Base-by-base conservation (phyloP, 2,113 vertebrate genomes). In the Hydrochoerus hydrochaeris region DNA sequence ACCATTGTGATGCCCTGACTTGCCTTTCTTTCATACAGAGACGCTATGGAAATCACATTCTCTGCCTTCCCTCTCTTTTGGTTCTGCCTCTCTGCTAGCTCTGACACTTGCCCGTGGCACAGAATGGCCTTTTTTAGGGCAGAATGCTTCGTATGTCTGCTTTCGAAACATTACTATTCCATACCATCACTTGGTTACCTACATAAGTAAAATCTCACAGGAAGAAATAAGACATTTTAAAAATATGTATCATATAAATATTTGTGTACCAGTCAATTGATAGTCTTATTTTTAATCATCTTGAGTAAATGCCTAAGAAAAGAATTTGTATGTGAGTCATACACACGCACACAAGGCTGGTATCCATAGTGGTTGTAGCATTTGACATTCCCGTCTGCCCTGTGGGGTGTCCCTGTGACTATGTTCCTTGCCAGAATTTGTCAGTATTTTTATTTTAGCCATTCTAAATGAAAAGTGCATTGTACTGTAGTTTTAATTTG, bases 401-500 rank as follows among this genome's bases (percentile, higher is more conserved):
- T 28, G 4, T 26, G 28, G 26, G 58, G 35, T 14, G 73, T 73
- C 88, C 26, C 71, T 28, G 1, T 30, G n/a, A 60, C 77, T 91
- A n/a, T 9, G 32, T 60, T 88, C 60, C 80, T 88, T 71, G 67
- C 69, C n/a, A 75, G 16, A 24, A 73, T 69, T 80, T 77, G 44
- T 75, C 22, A 35, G 63, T 88, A 26, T n/a, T 85, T 91, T 54
- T 12, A 35, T 71, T 90, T 82, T 85, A 91, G 69, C 41, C 30
- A 30, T 69, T 78, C 26, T 46, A 77, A 83, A 49, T 28, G 86
- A 91, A 83, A 65, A 73, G 46, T 41, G 6, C 41, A 49, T 41
- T 75, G 35, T 83, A 16, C 63, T 49, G 3, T 57, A 71, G 82
- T 86, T 91, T 95, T 83, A 91, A 91, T 95, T 89, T 97, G 94